Conservation (phyloP, 92 coral and sea anemone species). For the Umimayanthus kanabou region DNA sequence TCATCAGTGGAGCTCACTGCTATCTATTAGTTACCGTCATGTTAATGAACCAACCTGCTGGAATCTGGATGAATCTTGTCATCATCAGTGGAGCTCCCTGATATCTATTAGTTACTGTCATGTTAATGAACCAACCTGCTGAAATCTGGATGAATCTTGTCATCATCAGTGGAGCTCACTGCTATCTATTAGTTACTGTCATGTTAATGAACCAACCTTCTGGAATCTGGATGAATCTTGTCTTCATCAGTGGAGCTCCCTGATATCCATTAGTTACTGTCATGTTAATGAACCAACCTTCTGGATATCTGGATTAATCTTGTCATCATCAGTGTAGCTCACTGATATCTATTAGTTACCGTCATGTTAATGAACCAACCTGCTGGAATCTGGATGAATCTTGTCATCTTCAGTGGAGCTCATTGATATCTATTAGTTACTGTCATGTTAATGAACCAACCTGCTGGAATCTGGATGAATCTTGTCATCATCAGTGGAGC, state of each 20-base stretch:
- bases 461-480: slow-evolving; percentile 64
- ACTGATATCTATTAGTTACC: slow-evolving; percentile 3
- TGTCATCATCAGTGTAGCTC: slow-evolving; percentile 78
- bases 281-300: no score
- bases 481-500: slow-evolving; percentile 11
- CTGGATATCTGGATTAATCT: slow-evolving; percentile 67
- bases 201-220: slow-evolving; percentile 50
- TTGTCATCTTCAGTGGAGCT: slow-evolving; percentile 82
- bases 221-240: slow-evolving; percentile 67
- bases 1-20: not conserved
- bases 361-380: no score
- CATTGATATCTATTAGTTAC: not conserved
- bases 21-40: not conserved
- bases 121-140: slow-evolving; percentile 51
- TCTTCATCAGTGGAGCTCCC: not conserved
- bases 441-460: slow-evolving; percentile 44
- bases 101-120: not conserved
- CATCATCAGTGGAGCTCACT: not conserved
- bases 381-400: slow-evolving; percentile 64
- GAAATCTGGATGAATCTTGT: slow-evolving; percentile 66
- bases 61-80: slow-evolving; percentile 67
- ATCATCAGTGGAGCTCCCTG: not conserved
- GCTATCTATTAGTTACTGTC: not conserved
- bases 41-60: slow-evolving; percentile 51
- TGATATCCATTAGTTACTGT: slow-evolving; percentile 4